Evolutionary conservation across 2,888 invertebrate species (phyloP), one percentile per base, ranked within the genome.

Genomic region (Cantharis lateralis): DNA sequence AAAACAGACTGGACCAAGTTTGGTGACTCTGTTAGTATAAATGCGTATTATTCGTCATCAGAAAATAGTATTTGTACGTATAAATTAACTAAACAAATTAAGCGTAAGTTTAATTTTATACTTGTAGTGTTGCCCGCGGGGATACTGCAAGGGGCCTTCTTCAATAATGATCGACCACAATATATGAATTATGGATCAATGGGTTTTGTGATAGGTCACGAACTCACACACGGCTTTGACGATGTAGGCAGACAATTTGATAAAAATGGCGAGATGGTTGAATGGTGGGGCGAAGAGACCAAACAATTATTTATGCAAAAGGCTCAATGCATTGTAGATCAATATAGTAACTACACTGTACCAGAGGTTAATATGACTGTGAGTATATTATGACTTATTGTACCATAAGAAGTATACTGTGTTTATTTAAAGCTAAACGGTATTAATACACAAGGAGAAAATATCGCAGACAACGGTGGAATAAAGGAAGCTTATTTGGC

Each of bases 401-500:
- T 16, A n/a, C 5, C 2, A 2, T 15, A 26, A 24, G 15, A 9
- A n/a, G 15, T 3, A 20, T 13, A 63, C 16, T 1, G 1, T 7
- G 7, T 7, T 13, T 28, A 62, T 2, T 74, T 74, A 4, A 28
- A 78, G 78, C 26, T 78, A 15, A 72, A 78, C 11, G 94, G 94
- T 0, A 89, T 92, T 64, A 94, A 92, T 83, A 96, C 96, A 0
- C 84, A 91, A 89, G 95, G 95, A 2, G 97, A 97, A 88, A 97
- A 97, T 84, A 97, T 97, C 83, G 97, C 97, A 0, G 97, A 97
- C 85, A 97, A 97, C 84, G 97, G 97, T 0, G 97, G 97, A 0
- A 91, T 97, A 70, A 95, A 96, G 84, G 95, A 96, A 87, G 95
- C 96, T 90, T 62, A 88, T 91, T 13, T 85, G 91, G 94, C 80